These are phyloP conservation scores for Idaea straminata DNA, from an alignment of 2,888 invertebrate genomes.

Conservation along the genomic window DNA sequence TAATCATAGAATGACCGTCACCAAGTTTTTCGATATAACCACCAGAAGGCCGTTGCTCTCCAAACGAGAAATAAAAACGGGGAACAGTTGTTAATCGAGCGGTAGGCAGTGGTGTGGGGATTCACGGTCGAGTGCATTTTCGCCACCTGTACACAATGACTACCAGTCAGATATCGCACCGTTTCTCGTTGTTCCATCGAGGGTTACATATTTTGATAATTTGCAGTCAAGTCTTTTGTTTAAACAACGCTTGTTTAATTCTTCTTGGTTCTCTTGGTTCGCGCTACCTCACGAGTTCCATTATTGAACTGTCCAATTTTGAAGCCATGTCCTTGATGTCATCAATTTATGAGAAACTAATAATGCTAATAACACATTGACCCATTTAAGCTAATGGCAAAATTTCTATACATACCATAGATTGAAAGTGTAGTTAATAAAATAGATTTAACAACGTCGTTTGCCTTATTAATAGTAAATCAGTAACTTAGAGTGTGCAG, in stretches of 20 bases:
- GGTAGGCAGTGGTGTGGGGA: slow-evolving; percentile 57
- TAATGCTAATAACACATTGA: neutral
- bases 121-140: slow-evolving; percentile 71
- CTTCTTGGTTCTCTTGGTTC: too few relatives aligned
- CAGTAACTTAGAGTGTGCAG: slow-evolving; percentile 19
- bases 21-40: slow-evolving; percentile 28
- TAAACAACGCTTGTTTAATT: neutral
- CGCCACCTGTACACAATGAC: slow-evolving; percentile 58
- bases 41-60: slow-evolving; percentile 61
- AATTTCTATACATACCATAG: slow-evolving; percentile 18
- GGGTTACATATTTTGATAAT: neutral
- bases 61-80: slow-evolving; percentile 55
- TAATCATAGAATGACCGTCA: slow-evolving; percentile 35
- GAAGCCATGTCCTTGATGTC: slow-evolving; percentile 8
- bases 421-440: slow-evolving; percentile 17
- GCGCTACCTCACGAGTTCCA: slow-evolving; percentile 6
- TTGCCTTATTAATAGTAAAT: slow-evolving; percentile 20
- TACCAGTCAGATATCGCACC: slow-evolving; percentile 41
- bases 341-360: slow-evolving; percentile 5
- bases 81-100: slow-evolving; percentile 59
- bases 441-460: slow-evolving; percentile 18
- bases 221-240: neutral
- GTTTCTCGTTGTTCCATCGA: slow-evolving; percentile 11
- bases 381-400: slow-evolving; percentile 20
- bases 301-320: slow-evolving; percentile 10